Conservation (phyloP, 2,113 vertebrate species). For the Psophia crepitans region DNA sequence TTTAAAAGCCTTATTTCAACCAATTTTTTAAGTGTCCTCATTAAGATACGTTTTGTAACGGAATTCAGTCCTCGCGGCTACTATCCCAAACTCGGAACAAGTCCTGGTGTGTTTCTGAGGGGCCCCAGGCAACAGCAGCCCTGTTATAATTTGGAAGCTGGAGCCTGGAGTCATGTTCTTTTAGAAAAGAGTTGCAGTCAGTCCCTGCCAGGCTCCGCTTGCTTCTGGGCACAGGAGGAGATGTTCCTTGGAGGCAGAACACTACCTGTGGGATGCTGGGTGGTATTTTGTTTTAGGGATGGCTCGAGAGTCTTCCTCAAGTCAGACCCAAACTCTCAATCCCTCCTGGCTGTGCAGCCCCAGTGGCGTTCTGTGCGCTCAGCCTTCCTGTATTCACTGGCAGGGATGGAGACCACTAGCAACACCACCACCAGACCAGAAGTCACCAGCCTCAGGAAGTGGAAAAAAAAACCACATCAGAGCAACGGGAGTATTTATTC, state of each 20-base stretch:
- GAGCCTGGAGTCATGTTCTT: background rate
- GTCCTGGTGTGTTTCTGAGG: background rate
- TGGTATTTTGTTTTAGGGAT: background rate
- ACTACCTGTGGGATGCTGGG: background rate
- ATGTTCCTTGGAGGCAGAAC: background rate
- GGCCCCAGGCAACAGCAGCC: background rate
- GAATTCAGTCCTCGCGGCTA: background rate
- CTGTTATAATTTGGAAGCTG: background rate
- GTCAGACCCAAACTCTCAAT: background rate
- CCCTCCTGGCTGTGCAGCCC: background rate
- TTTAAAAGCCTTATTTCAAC: background rate
- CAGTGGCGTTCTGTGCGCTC: background rate
- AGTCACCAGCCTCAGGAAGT: background rate
- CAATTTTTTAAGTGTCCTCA: background rate
- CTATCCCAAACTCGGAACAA: background rate
- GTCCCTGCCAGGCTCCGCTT: background rate
- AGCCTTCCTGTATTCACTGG: background rate
- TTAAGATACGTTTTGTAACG: background rate
- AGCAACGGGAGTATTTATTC: background rate
- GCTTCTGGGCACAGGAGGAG: background rate
- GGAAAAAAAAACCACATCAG: no score
- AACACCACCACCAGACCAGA: background rate
- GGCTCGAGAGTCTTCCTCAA: background rate
- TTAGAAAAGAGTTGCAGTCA: background rate
- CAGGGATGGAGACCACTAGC: background rate